Conservation (phyloP, 2,888 invertebrate genomes). For the Thereva nobilitata region DNA sequence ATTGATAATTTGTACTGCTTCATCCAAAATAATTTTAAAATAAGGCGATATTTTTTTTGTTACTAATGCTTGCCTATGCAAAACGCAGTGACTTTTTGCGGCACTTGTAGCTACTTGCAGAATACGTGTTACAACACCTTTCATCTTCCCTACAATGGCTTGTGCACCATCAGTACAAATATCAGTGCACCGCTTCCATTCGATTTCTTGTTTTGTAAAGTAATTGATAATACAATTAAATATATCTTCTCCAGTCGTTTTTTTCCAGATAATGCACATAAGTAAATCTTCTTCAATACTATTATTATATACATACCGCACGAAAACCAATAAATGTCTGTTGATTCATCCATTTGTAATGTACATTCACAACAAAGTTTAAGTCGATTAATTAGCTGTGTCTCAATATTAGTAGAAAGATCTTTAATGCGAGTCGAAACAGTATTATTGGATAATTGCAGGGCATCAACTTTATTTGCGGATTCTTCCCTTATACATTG, state of each 20-base stretch:
- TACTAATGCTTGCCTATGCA: conserved; percentile 16
- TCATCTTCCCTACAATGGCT: conserved; percentile 27
- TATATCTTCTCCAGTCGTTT: conserved; percentile 31
- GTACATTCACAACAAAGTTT: too few species aligned
- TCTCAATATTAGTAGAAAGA: too few species aligned
- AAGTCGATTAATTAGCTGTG: conserved; percentile 13
- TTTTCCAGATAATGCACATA: conserved; percentile 17
- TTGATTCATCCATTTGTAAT: too few species aligned
- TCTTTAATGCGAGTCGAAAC: too few species aligned
- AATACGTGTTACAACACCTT: conserved; percentile 14
- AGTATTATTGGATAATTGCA: too few species aligned
- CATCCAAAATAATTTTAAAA: conserved; percentile 11
- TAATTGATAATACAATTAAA: conserved; percentile 34
- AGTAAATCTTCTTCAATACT: conserved; percentile 39
- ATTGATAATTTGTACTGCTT: conserved; percentile 5
- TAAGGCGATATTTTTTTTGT: not conserved
- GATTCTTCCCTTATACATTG: too few species aligned
- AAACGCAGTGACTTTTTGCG: conserved; percentile 8
- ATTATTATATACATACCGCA: too few species aligned
- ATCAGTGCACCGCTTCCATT: conserved; percentile 33
- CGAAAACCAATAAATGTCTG: too few species aligned
- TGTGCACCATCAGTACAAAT: conserved; percentile 36
- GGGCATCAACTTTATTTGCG: too few species aligned
- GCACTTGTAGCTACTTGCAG: conserved; percentile 20
- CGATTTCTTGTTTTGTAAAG: conserved; percentile 20